These are phyloP conservation scores for Anguilla pacifica DNA, from an alignment of 2,797 vertebrate species.

Conservation along the genomic window DNA sequence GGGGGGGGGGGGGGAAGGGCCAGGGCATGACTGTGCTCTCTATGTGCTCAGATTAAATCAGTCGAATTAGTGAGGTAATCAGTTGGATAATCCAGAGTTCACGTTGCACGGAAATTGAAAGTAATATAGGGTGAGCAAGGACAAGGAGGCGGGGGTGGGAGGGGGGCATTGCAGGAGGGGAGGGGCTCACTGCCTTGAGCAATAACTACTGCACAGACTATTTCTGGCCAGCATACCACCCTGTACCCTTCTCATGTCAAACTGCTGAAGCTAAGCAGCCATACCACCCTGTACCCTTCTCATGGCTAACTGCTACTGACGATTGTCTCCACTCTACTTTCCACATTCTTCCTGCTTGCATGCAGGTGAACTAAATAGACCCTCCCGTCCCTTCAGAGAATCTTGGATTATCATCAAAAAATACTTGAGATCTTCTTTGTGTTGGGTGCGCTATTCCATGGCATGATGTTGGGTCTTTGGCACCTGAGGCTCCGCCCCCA, in stretches of 20 bases:
- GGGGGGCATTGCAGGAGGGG: not conserved
- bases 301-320: no score
- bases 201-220: not conserved
- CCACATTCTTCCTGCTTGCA: no score
- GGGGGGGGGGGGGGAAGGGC: not conserved
- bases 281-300: no score
- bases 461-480: not conserved
- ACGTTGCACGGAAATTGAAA: not conserved
- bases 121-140: conserved; percentile 23
- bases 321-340: no score
- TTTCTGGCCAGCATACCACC: not conserved
- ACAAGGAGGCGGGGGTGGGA: not conserved
- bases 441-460: conserved; percentile 39
- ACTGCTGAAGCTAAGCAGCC: not conserved
- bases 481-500: conserved; percentile 19
- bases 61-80: conserved; percentile 20
- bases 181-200: not conserved
- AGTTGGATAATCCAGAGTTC: not conserved
- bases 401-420: not conserved
- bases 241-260: no score
- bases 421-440: conserved; percentile 26
- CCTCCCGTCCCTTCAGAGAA: no score
- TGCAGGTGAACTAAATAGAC: no score
- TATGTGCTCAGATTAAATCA: conserved; percentile 24
- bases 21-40: conserved; percentile 4